Evolutionary conservation across 2,113 vertebrate genomes (phyloP).

Genomic region (Aythya baeri): DNA sequence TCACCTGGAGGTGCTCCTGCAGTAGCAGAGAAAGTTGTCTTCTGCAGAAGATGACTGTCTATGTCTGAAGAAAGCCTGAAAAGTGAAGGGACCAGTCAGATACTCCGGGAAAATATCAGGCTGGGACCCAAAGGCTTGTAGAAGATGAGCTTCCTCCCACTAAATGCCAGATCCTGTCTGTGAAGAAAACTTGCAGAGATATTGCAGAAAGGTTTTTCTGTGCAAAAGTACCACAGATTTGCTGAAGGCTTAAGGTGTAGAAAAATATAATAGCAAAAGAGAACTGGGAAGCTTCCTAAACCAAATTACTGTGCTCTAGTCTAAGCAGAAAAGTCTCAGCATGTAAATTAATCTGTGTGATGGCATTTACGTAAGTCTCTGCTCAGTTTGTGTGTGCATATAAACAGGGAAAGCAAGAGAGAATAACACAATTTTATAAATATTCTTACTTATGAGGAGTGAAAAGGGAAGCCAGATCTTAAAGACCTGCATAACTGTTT

Average conservation of each 20-base stretch:
- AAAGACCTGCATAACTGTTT: background rate
- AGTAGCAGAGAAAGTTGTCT: background rate
- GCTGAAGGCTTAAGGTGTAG: background rate
- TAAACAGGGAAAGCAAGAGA: slow-evolving; percentile 40
- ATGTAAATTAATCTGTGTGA: slow-evolving; percentile 27
- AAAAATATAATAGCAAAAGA: slow-evolving; percentile 1
- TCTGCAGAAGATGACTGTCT: background rate
- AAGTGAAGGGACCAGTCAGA: background rate
- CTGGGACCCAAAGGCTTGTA: background rate
- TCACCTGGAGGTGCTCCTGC: background rate
- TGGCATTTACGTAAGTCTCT: slow-evolving; percentile 1
- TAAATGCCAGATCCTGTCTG: background rate
- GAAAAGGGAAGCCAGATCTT: slow-evolving; percentile 12
- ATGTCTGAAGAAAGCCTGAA: background rate
- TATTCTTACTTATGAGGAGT: background rate
- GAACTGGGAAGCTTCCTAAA: slow-evolving; percentile 4
- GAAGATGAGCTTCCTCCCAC: background rate
- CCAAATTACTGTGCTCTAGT: slow-evolving; percentile 3
- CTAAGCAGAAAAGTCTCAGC: slow-evolving; percentile 14
- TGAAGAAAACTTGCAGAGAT: background rate
- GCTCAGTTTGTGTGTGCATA: slow-evolving; percentile 1
- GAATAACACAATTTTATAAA: slow-evolving; percentile 20
- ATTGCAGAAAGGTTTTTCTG: background rate
- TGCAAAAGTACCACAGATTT: background rate
- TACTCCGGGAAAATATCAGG: background rate